Evolutionary conservation across 2,113 vertebrate species (phyloP).

Genomic region (Protobothrops mucrosquamatus): DNA sequence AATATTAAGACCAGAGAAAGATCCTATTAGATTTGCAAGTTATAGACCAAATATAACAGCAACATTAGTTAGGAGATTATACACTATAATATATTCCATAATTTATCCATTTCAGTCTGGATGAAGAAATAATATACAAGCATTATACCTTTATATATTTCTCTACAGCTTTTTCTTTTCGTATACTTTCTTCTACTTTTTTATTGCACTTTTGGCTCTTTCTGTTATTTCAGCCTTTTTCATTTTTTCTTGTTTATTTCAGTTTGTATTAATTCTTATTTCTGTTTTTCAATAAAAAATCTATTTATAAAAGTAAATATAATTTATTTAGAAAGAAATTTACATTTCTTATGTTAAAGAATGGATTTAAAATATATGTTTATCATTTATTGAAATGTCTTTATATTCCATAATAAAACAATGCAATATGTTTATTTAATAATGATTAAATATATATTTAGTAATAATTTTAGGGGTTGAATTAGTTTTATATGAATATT

Average conservation of each 20-base stretch:
- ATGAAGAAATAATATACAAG: not conserved
- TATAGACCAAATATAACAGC: not conserved
- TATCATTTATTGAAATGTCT: not conserved
- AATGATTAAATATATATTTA: not conserved
- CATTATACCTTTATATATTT: not conserved
- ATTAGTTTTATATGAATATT: not conserved
- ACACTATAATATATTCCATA: not conserved
- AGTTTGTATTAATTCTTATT: not conserved
- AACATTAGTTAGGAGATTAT: not conserved
- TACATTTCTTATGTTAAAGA: not conserved
- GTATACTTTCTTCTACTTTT: not conserved
- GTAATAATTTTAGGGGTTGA: not conserved
- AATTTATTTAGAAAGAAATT: not conserved
- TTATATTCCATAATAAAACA: too few species aligned
- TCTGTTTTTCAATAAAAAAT: not conserved
- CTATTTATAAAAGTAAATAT: not conserved
- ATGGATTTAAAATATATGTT: too few species aligned
- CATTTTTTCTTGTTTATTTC: not conserved
- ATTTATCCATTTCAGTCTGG: not conserved
- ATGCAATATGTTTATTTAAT: not conserved
- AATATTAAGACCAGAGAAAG: not conserved
- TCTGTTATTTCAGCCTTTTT: not conserved
- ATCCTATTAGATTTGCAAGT: not conserved
- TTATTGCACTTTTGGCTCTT: not conserved
- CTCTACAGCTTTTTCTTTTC: not conserved